Evolutionary conservation across 2,797 vertebrate genomes (phyloP), one percentile per base, ranked within the genome.

Genomic region (Poeciliopsis presidionis): DNA sequence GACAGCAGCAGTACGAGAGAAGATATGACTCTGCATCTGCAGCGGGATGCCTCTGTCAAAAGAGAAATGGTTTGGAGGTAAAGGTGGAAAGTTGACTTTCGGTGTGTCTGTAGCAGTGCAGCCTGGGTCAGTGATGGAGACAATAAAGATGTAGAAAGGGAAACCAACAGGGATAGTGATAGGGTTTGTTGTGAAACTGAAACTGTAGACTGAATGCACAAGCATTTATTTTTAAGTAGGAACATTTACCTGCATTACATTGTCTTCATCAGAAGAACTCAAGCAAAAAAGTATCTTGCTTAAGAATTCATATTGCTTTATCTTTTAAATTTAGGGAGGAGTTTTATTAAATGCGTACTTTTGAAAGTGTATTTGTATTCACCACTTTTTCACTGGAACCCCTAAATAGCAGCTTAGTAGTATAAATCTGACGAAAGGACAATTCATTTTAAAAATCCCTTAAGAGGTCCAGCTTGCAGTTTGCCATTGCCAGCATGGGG

Each of bases 1-100:
- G 88, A 84, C 86, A 74, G 80, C 63, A 12, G 83, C 86, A 83
- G 81, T 71, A 75, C 75, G 73, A 77, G 86, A 80, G 63, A 80
- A 81, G 80, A 85, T 51, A 8, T 41, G 76, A 72, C 87, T 82
- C 85, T 91, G 86, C 88, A 89, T 93, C 90, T 92, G 77, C 73
- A 80, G 77, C 45, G 65, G 81, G 79, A 81, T 20, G 86, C 83
- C 78, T 72, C 81, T 73, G 80, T 83, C 81, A 78, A 83, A 78
- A 84, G 79, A 41, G 25, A 89, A 89, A 90, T 86, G 74, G 76
- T 74, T 87, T 79, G 76, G 80, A 72, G 77, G 83, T 51, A 61
- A 84, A 69, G 53, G 13, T 59, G 73, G 72, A 70, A 47, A 81
- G 39, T n/a, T 20, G 45, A 74, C 6, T 45, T 13, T 13, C 33